Evolutionary conservation across 2,888 invertebrate genomes (phyloP).

Genomic region (Drosophila mimetica): DNA sequence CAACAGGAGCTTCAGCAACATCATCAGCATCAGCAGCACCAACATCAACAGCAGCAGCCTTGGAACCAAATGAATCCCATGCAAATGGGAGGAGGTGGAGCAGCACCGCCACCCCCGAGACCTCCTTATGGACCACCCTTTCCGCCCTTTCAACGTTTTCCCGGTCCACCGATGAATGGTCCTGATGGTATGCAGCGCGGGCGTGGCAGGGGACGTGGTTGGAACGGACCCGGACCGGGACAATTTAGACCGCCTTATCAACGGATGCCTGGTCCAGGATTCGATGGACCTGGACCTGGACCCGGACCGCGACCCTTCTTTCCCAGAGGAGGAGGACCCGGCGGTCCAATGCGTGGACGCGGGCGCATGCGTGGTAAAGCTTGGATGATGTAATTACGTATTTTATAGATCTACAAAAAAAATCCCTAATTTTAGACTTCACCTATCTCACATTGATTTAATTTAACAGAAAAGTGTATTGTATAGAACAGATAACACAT

Average conservation of each 20-base stretch:
- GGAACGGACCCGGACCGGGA: conserved; percentile 39
- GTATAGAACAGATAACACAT: conserved; percentile 20
- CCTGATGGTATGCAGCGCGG: conserved; percentile 65
- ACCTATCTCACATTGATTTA: conserved; percentile 63
- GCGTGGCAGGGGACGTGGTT: conserved; percentile 73
- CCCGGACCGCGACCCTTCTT: conserved; percentile 57
- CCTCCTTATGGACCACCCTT: conserved; percentile 62
- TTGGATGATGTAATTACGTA: conserved; percentile 80
- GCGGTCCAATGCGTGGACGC: conserved; percentile 74
- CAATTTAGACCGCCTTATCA: conserved; percentile 73
- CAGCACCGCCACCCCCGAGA: conserved; percentile 58
- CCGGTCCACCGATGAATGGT: conserved; percentile 59
- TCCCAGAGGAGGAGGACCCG: conserved; percentile 57
- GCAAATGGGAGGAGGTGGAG: conserved; percentile 54
- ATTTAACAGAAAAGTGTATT: conserved; percentile 14
- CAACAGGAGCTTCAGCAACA: conserved; percentile 48
- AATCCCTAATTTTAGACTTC: conserved; percentile 55
- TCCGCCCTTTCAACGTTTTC: conserved; percentile 58
- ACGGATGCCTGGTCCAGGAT: conserved; percentile 64
- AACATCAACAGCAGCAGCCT: conserved; percentile 45
- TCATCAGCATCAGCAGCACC: conserved; percentile 22
- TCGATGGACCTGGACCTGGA: conserved; percentile 53
- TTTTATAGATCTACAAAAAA: conserved; percentile 41
- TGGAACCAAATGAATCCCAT: conserved; percentile 75
- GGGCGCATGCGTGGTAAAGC: conserved; percentile 82